Evolutionary conservation across 2,888 invertebrate genomes (phyloP).

Genomic region (Sericinus montela): DNA sequence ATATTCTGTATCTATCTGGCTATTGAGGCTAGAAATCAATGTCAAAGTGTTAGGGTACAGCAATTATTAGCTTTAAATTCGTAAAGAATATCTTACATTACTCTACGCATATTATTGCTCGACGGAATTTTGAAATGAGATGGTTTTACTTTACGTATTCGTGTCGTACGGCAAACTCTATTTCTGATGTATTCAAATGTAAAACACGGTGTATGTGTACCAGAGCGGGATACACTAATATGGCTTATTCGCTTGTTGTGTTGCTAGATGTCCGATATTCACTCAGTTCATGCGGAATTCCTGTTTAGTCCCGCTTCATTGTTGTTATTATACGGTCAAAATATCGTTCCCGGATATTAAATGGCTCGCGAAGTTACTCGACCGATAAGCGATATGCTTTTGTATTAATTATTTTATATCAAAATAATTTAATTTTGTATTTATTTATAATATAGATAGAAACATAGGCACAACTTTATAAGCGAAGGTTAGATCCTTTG

Average conservation of each 20-base stretch:
- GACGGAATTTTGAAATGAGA: slow-evolving; percentile 30
- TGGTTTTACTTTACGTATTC: slow-evolving; percentile 35
- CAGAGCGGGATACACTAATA: background rate
- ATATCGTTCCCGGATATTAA: background rate
- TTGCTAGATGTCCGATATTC: slow-evolving; percentile 10
- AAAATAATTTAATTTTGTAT: too few species aligned
- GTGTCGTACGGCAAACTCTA: slow-evolving; percentile 25
- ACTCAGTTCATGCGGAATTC: slow-evolving; percentile 6
- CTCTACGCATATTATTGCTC: slow-evolving; percentile 5
- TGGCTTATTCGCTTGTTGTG: background rate
- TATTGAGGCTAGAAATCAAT: too few species aligned
- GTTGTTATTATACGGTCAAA: background rate
- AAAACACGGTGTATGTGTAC: slow-evolving; percentile 4
- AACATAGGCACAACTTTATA: too few species aligned
- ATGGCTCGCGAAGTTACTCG: too few species aligned
- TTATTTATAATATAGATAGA: too few species aligned
- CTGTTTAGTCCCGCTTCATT: background rate
- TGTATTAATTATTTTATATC: too few species aligned
- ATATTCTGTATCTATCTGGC: too few species aligned
- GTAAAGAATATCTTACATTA: too few species aligned
- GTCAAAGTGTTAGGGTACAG: too few species aligned
- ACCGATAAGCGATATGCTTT: too few species aligned
- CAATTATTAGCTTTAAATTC: too few species aligned
- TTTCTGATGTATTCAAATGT: slow-evolving; percentile 30
- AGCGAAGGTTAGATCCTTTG: too few species aligned